A percentile compares a stretch with the other conserved stretches of the same genome.
Conservation (phyloP, 2,797 vertebrate species). For the Lemur catta region DNA sequence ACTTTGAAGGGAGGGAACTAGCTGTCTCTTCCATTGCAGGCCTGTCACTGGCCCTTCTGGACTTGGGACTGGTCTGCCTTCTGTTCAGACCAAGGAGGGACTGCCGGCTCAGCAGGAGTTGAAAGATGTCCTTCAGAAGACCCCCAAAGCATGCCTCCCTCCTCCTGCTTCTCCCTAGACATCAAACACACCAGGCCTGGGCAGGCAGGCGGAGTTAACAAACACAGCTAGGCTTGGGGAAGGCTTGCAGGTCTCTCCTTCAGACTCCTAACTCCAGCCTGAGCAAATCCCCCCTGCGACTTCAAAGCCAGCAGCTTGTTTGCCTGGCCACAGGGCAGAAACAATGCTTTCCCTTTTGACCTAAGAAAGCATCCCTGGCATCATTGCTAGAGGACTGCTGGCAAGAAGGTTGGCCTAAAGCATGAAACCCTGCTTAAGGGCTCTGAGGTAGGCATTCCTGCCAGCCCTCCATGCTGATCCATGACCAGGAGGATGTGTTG, state of each 20-base stretch:
- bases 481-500: background rate
- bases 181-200: constrained; percentile 55
- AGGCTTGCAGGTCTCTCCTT: constrained; percentile 54
- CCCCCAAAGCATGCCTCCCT: background rate
- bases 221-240: constrained; percentile 52
- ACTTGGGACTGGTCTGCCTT: background rate
- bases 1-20: background rate
- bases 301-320: constrained; percentile 77
- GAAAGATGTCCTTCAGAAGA: background rate
- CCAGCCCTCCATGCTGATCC: background rate
- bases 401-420: background rate
- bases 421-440: background rate
- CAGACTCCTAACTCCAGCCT: constrained; percentile 65
- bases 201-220: constrained; percentile 42
- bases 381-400: background rate
- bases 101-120: background rate
- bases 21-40: background rate
- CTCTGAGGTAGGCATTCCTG: background rate
- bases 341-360: constrained; percentile 78
- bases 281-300: constrained; percentile 62
- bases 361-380: constrained; percentile 25
- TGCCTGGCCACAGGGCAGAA: constrained; percentile 60
- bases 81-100: background rate
- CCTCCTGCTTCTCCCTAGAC: constrained; percentile 14
- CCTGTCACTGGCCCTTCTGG: background rate